Evolutionary conservation across 2,888 invertebrate species (phyloP), one percentile per base, ranked within the genome.

Genomic region (Ormyrus labotus): DNA sequence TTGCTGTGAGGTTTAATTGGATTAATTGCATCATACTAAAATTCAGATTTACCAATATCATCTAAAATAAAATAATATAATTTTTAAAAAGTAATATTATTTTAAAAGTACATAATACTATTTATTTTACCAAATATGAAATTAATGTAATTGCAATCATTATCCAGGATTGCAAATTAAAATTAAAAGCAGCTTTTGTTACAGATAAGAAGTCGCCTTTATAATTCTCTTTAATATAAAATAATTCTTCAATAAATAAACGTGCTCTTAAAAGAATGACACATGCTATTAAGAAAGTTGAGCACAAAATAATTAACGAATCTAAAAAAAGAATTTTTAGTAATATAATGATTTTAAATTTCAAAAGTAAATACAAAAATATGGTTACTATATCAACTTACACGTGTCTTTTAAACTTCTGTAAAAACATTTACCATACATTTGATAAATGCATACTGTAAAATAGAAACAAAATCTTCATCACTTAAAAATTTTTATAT

Each of bases 181-280:
- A 81, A 47, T 73, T 65, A 11, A 81, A 60, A 47, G 80, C 60
- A 6, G 70, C 53, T 63, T 72, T 63, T n/a, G 79, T 7, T 13
- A 80, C 45, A 19, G 57, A 45, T 7, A 51, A n/a, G 13, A 68
- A 53, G 64, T 55, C 57, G 34, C 71, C 63, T 34, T 71, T 71
- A 63, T 78, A 57, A 34, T 74, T 55, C 1, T 13, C 5, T 9
- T 80, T 70, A 19, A 82, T 77, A 67, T 72, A 64, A 48, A 68
- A 65, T 34, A 82, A n/a, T 61, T 77, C 78, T 34, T 75, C 60
- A 10, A 78, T 11, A 55, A 81, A 78, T 60, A 81, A 68, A 50
- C 11, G 9, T 9, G 75, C 10, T 69, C 64, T 78, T 0, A 58
- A 72, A 2, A 78, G 4, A 6, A 53, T 5, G 10, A 57, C 50